These are phyloP conservation scores for Xylophagus ater DNA, from an alignment of 2,888 invertebrate genomes.

Conservation along the genomic window DNA sequence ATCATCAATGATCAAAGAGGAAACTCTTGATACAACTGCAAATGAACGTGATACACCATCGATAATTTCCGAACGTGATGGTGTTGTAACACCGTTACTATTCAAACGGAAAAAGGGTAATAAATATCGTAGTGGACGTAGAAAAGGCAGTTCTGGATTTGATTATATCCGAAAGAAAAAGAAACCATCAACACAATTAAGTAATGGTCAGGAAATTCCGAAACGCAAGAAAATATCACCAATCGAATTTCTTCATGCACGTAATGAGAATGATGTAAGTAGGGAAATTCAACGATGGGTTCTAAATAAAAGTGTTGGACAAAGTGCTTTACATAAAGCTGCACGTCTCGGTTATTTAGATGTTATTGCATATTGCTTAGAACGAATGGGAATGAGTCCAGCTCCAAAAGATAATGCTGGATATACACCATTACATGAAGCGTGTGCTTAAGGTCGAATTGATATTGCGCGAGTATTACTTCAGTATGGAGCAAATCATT, in stretches of 20 bases:
- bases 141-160: conserved; percentile 46
- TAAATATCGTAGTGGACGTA: conserved; percentile 24
- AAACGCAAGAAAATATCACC: conserved; percentile 36
- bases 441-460: conserved; percentile 78
- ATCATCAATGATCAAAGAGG: conserved; percentile 34
- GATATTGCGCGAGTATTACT: conserved; percentile 75
- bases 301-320: conserved; percentile 87
- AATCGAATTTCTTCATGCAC: conserved; percentile 16
- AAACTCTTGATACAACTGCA: conserved; percentile 34
- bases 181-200: conserved; percentile 47
- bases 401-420: conserved; percentile 87
- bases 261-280: conserved; percentile 54
- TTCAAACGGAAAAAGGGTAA: conserved; percentile 23
- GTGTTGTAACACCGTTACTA: conserved; percentile 13
- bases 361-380: conserved; percentile 80
- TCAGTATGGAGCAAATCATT: conserved; percentile 82
- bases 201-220: conserved; percentile 34
- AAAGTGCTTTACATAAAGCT: conserved; percentile 84
- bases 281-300: conserved; percentile 84
- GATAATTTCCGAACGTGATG: conserved; percentile 15
- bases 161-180: conserved; percentile 86
- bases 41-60: conserved; percentile 30
- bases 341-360: conserved; percentile 83
- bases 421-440: conserved; percentile 87
- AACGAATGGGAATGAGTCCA: conserved; percentile 69